A percentile compares a stretch with the other conserved stretches of the same genome.
Evolutionary conservation across 2,888 invertebrate genomes (phyloP).

Genomic region (Mythimna pallens): DNA sequence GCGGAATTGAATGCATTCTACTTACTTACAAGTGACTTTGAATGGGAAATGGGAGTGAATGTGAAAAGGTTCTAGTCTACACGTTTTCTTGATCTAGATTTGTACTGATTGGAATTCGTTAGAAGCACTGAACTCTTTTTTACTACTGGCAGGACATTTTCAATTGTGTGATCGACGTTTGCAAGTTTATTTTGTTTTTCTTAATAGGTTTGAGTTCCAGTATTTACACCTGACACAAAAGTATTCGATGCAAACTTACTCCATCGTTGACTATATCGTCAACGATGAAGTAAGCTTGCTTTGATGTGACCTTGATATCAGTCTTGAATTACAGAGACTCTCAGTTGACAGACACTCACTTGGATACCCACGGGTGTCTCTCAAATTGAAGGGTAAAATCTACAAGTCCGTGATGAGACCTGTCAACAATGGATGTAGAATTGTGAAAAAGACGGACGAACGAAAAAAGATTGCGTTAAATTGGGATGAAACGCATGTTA

Average conservation of each 20-base stretch:
- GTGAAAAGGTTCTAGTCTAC: background rate
- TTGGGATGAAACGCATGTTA: too few relatives aligned
- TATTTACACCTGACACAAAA: too few relatives aligned
- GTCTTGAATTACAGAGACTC: background rate
- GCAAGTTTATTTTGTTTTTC: too few relatives aligned
- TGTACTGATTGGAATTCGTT: background rate
- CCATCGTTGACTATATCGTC: background rate
- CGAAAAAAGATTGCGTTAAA: too few relatives aligned
- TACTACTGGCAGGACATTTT: background rate
- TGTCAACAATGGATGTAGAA: too few relatives aligned
- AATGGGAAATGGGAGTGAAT: constrained; percentile 13
- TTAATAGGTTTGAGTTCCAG: background rate
- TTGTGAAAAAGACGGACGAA: too few relatives aligned
- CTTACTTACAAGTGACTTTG: constrained; percentile 13
- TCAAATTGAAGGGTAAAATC: too few relatives aligned
- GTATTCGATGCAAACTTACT: too few relatives aligned
- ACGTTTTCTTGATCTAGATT: background rate
- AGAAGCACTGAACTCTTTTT: background rate
- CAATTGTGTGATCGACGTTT: background rate
- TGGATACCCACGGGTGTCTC: too few relatives aligned
- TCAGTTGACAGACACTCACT: too few relatives aligned
- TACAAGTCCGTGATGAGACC: too few relatives aligned
- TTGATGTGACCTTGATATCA: background rate
- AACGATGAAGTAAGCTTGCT: background rate
- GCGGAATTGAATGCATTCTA: constrained; percentile 47